Percentiles rank a stretch among this genome's conserved stretches.
Conservation (phyloP, 1,140 invertebrate genomes). For the Lepidurus couesii region DNA sequence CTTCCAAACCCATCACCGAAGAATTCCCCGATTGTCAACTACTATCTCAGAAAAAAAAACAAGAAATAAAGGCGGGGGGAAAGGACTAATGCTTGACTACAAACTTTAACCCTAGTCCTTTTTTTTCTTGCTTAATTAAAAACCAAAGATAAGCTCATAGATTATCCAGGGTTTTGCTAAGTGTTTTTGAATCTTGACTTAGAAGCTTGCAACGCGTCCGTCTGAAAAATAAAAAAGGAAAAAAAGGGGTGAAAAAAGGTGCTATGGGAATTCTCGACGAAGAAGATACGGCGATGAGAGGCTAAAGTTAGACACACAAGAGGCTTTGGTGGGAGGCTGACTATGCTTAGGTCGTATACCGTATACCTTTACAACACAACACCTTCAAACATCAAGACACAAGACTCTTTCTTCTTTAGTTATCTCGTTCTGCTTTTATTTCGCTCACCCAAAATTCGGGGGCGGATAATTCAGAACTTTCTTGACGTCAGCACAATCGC, state of each 20-base stretch:
- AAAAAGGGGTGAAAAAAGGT: neutral
- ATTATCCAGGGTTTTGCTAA: too few species aligned
- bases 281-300: neutral
- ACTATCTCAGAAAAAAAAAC: neutral
- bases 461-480: conserved; percentile 7
- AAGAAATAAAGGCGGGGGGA: neutral
- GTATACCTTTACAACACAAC: neutral
- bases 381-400: neutral
- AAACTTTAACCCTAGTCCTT: too few species aligned
- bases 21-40: neutral
- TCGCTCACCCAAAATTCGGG: neutral
- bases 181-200: too few species aligned
- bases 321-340: conserved; percentile 8
- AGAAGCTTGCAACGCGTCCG: too few species aligned
- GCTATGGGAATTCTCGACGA: neutral
- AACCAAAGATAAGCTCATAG: too few species aligned
- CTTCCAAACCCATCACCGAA: conserved; percentile 1
- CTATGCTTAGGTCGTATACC: neutral
- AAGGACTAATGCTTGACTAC: too few species aligned
- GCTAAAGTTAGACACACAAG: conserved; percentile 22
- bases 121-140: too few species aligned
- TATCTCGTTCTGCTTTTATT: neutral
- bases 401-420: neutral
- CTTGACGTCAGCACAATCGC: conserved; percentile 21
- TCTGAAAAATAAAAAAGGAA: too few species aligned